These are phyloP conservation scores for Struthidea cinerea DNA, from an alignment of 2,113 vertebrate species.

Conservation along the genomic window DNA sequence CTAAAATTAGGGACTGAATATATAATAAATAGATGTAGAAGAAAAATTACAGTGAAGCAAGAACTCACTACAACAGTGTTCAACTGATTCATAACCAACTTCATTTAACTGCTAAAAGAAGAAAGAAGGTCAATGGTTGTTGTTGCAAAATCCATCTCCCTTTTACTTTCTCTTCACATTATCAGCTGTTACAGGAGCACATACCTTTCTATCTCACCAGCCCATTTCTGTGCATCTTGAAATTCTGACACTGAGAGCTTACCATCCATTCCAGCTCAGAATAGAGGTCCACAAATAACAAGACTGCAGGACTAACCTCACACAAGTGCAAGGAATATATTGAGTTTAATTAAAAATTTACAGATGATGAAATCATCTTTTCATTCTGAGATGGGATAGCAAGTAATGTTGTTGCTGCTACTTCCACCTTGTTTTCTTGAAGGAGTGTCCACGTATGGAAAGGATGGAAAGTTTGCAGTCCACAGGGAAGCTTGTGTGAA, in stretches of 20 bases:
- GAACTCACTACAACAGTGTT: neutral
- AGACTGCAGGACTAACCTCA: neutral
- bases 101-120: constrained; percentile 5
- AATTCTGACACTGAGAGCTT: neutral
- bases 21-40: neutral
- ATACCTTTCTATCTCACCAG: neutral
- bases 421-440: neutral
- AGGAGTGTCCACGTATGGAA: neutral
- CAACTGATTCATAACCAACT: neutral
- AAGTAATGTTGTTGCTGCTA: neutral
- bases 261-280: neutral
- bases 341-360: neutral
- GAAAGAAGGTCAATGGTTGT: neutral
- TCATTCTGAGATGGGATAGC: neutral
- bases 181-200: neutral
- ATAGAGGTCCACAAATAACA: neutral
- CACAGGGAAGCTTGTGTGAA: neutral
- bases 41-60: neutral
- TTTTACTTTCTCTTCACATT: neutral
- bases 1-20: neutral
- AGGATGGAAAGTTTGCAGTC: neutral
- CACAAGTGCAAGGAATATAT: neutral
- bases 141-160: neutral
- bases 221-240: neutral
- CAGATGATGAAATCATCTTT: neutral